phyloP scores from a whole-genome alignment of 64 coral and sea anemone species.

The Montipora foliosa region DNA sequence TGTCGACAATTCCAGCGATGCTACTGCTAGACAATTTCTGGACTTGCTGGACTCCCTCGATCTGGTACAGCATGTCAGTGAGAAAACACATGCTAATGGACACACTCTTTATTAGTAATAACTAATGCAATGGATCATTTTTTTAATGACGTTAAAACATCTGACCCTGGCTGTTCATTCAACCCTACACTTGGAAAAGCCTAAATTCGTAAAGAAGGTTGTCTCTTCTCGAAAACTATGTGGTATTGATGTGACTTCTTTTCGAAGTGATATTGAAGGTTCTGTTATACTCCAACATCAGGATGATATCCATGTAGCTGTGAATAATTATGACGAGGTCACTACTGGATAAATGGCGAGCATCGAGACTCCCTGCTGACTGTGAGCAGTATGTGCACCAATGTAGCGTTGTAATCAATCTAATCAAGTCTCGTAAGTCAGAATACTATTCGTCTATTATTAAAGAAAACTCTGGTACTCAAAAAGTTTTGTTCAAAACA shows the following conservation, averaged over 20 bases:
- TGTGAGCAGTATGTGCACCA: too few species aligned
- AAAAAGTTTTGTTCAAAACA: too few species aligned
- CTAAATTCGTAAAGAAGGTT: not conserved
- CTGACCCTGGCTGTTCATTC: not conserved
- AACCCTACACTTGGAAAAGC: conserved; percentile 5
- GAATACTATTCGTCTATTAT: too few species aligned
- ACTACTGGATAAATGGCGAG: too few species aligned
- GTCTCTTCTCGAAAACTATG: not conserved
- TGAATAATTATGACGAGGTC: too few species aligned
- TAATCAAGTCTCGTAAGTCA: too few species aligned
- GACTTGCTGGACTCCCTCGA: not conserved
- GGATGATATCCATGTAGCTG: too few species aligned
- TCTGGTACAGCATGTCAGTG: not conserved
- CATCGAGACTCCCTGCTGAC: too few species aligned
- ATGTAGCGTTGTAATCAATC: too few species aligned
- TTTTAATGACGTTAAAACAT: not conserved
- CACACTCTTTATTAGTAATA: not conserved
- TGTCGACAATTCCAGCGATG: not conserved
- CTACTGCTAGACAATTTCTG: conserved; percentile 4
- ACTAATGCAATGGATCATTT: not conserved
- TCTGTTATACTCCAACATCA: not conserved
- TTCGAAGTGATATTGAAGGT: conserved; percentile 6
- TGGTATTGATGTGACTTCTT: not conserved
- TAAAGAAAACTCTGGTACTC: too few species aligned
- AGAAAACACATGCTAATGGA: conserved; percentile 9